Conservation (phyloP, 2,888 invertebrate genomes). For the Zygogramma bicolorata region DNA sequence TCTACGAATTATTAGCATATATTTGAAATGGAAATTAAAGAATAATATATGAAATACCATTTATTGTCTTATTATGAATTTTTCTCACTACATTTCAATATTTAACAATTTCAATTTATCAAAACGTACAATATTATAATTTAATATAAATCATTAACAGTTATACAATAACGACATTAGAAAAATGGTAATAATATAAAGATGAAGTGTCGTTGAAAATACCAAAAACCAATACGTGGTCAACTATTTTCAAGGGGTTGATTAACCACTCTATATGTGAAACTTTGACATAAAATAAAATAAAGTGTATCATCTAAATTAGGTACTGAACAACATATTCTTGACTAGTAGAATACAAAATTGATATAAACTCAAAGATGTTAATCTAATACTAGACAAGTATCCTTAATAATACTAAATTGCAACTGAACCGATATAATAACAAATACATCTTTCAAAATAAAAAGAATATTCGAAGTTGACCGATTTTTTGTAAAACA, state of each 20-base stretch:
- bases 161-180: constrained; percentile 50
- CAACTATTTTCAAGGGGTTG: neutral
- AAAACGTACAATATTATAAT: constrained; percentile 37
- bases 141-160: constrained; percentile 53
- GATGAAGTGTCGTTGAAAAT: too few relatives aligned
- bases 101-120: neutral
- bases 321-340: neutral
- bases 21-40: neutral
- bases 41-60: neutral
- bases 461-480: neutral
- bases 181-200: constrained; percentile 11
- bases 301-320: neutral
- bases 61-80: neutral
- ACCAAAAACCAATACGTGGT: too few relatives aligned
- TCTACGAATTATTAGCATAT: neutral
- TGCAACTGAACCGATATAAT: neutral
- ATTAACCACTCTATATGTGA: neutral
- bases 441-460: neutral
- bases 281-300: neutral
- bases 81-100: neutral
- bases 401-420: constrained; percentile 1
- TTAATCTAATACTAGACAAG: neutral
- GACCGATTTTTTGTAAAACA: neutral
- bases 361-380: neutral
- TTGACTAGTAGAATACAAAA: neutral